A percentile compares a stretch with the other conserved stretches of the same genome.
Conservation (phyloP, 2,797 vertebrate genomes). For the Adrianichthys oophorus region DNA sequence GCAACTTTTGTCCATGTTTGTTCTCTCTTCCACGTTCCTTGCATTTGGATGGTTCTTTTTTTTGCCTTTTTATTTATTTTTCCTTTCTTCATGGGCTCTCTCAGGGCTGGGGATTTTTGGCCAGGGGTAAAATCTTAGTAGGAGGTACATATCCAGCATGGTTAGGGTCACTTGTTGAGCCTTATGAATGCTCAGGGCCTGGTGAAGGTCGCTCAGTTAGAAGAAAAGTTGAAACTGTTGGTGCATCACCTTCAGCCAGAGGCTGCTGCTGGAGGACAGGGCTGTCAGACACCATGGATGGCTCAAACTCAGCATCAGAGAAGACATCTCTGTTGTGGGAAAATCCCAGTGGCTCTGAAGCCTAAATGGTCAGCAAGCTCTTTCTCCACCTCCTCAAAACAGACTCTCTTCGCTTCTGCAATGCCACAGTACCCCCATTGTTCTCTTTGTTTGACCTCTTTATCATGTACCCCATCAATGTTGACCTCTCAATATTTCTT, state of each 20-base stretch:
- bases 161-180: not conserved
- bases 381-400: too few species aligned
- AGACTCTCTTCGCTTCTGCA: too few species aligned
- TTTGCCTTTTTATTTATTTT: too few species aligned
- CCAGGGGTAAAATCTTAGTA: not conserved
- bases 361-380: not conserved
- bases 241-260: not conserved
- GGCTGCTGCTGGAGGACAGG: not conserved
- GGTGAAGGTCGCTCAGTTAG: not conserved
- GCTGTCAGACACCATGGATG: slow-evolving; percentile 3
- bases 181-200: not conserved
- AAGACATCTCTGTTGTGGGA: slow-evolving; percentile 11
- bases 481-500: too few species aligned
- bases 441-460: too few species aligned
- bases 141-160: not conserved
- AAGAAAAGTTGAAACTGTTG: not conserved
- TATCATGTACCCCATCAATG: too few species aligned
- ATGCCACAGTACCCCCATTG: too few species aligned
- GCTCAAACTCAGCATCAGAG: not conserved
- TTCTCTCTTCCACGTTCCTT: not conserved
- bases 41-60: too few species aligned
- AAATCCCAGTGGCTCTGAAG: slow-evolving; percentile 19
- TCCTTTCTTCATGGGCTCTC: too few species aligned
- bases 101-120: not conserved
- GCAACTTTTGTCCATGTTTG: not conserved